Percentiles rank a stretch among this genome's conserved stretches.
Evolutionary conservation across 2,113 vertebrate genomes (phyloP).

Genomic region (Lophotis ruficrista): DNA sequence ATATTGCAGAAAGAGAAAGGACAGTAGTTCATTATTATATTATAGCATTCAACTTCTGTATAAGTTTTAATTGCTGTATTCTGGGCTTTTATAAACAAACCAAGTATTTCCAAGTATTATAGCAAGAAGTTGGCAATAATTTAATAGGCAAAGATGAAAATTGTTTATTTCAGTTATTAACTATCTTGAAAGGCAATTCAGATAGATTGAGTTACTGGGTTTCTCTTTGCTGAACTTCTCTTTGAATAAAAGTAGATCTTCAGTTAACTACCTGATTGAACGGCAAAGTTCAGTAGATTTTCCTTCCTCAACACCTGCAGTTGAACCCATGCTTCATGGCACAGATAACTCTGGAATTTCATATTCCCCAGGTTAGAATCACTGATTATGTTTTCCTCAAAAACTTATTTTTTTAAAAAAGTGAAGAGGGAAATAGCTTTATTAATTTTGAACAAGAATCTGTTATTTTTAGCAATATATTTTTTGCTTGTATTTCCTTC

Average conservation of each 20-base stretch:
- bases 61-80: background rate
- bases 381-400: background rate
- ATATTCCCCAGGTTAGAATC: background rate
- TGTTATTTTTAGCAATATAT: background rate
- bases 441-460: background rate
- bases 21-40: background rate
- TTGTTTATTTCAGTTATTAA: background rate
- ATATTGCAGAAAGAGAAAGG: background rate
- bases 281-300: fast-evolving
- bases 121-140: background rate
- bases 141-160: background rate
- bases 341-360: background rate
- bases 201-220: background rate
- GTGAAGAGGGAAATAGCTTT: background rate
- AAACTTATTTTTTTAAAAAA: background rate
- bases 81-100: background rate
- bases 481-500: background rate
- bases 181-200: background rate
- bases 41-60: background rate
- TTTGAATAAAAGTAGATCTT: background rate
- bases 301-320: background rate
- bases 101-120: background rate
- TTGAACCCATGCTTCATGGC: background rate
- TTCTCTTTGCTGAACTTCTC: background rate
- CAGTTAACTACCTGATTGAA: background rate